Evolutionary conservation across 1,140 invertebrate species (phyloP), one percentile per base, ranked within the genome.

Genomic region (Zaprionus africanus): DNA sequence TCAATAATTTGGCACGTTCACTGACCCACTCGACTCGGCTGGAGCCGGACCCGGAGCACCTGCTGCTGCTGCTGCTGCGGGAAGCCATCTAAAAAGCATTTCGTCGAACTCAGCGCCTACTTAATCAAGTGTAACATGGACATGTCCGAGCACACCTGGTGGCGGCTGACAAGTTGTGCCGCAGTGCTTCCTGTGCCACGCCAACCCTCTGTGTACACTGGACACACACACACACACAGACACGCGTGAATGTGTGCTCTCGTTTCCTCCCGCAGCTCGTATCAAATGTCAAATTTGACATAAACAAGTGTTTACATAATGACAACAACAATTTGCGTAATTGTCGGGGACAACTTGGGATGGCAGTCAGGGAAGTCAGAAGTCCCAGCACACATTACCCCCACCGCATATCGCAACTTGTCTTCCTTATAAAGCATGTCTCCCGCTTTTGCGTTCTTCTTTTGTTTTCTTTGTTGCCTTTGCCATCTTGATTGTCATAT

Each of bases 271-370:
- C 53, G 38, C 36, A 56, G 31, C 43, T 76, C 66, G 65, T 85
- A 90, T 90, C 86, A 85, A 90, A 85, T 90, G 85, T 90, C 85
- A 90, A 90, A 90, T 82, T 90, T 90, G 85, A 85, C 85, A 82
- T 76, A 85, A 90, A 82, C 85, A 90, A 90, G 85, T 90, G 86
- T 90, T 90, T 90, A 90, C 85, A 90, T 82, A 90, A 90, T 82
- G 85, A 82, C 85, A 90, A 90, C 85, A 82, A 90, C 85, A 90
- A 90, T 90, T 90, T 90, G 76, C 82, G 86, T 90, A 90, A 90
- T 90, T 90, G 81, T 73, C 86, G 69, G 63, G 36, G 81, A 79
- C 79, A 84, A 62, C 22, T 62, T 59, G n/a, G 31, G 46, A 66
- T 61, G 17, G 71, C 43, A 9, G 38, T 15, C 1, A n/a, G 38